These are phyloP conservation scores for Nerophis lumbriciformis DNA, from an alignment of 2,113 vertebrate species.

Conservation along the genomic window DNA sequence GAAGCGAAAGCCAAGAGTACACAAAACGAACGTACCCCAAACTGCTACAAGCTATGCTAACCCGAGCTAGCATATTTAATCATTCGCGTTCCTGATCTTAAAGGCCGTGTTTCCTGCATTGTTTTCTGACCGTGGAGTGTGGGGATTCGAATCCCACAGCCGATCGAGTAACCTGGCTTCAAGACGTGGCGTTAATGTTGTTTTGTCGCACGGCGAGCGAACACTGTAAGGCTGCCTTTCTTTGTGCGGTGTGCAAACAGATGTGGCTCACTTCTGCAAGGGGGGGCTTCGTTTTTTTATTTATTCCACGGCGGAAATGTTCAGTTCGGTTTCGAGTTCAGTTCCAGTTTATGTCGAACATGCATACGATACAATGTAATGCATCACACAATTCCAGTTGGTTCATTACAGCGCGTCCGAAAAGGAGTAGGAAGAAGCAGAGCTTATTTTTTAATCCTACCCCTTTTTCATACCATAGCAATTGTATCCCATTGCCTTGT, in stretches of 20 bases:
- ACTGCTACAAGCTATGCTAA: constrained; percentile 49
- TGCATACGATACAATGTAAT: too few species aligned
- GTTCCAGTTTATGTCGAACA: too few species aligned
- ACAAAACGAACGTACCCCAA: constrained; percentile 57
- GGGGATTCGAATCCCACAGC: accelerated
- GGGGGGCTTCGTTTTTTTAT: too few species aligned
- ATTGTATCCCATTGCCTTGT: too few species aligned
- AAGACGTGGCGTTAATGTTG: not conserved
- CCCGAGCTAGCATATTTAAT: constrained; percentile 47
- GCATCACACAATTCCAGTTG: too few species aligned
- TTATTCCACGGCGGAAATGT: not conserved
- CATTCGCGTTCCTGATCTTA: not conserved
- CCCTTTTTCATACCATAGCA: too few species aligned
- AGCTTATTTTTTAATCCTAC: too few species aligned
- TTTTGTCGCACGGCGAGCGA: constrained; percentile 17
- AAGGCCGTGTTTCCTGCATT: not conserved
- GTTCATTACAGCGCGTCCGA: too few species aligned
- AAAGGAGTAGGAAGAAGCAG: too few species aligned
- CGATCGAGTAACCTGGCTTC: too few species aligned
- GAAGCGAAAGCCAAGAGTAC: not conserved
- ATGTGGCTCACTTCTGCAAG: not conserved
- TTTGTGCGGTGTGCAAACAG: constrained; percentile 49
- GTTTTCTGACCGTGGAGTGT: accelerated
- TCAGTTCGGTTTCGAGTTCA: not conserved
- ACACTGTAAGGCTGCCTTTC: constrained; percentile 37